phyloP scores from a whole-genome alignment of 1,140 invertebrate species.

The Drosophila jambulina region DNA sequence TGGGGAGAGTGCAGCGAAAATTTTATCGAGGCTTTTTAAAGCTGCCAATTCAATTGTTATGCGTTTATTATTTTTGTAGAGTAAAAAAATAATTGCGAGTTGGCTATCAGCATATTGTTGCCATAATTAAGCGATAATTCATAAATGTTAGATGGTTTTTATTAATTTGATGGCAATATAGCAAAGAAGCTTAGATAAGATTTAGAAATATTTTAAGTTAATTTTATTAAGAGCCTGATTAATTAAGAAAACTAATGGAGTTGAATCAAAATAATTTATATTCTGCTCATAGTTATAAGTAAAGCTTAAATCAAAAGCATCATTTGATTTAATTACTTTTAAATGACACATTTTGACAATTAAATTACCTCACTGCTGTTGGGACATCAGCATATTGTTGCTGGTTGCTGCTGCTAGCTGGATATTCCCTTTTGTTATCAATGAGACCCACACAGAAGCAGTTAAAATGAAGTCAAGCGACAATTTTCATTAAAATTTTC shows the following conservation, averaged over 20 bases:
- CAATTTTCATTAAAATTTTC: slow-evolving; percentile 84
- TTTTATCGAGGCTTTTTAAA: slow-evolving; percentile 10
- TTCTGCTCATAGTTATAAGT: not conserved
- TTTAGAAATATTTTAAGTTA: not conserved
- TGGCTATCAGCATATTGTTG: slow-evolving; percentile 18
- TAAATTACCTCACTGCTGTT: slow-evolving; percentile 24
- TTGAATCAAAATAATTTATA: not conserved
- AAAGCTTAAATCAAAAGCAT: not conserved
- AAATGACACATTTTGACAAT: slow-evolving; percentile 12
- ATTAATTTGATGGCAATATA: not conserved
- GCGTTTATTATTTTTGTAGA: slow-evolving; percentile 17
- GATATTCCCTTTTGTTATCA: slow-evolving; percentile 56
- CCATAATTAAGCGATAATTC: slow-evolving; percentile 20
- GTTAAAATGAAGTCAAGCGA: slow-evolving; percentile 82
- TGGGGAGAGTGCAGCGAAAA: slow-evolving; percentile 11
- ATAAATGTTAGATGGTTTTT: slow-evolving; percentile 15
- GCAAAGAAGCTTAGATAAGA: not conserved
- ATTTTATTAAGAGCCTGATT: not conserved
- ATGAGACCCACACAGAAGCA: slow-evolving; percentile 51
- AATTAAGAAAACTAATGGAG: not conserved
- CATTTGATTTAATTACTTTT: slow-evolving; percentile 17
- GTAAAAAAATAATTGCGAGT: slow-evolving; percentile 9
- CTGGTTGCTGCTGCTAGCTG: not conserved
- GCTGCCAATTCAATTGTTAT: slow-evolving; percentile 22
- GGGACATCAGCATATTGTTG: slow-evolving; percentile 37